These are phyloP conservation scores for Aphaenogaster ashmeadi DNA, from an alignment of 1,140 invertebrate genomes.

Conservation along the genomic window DNA sequence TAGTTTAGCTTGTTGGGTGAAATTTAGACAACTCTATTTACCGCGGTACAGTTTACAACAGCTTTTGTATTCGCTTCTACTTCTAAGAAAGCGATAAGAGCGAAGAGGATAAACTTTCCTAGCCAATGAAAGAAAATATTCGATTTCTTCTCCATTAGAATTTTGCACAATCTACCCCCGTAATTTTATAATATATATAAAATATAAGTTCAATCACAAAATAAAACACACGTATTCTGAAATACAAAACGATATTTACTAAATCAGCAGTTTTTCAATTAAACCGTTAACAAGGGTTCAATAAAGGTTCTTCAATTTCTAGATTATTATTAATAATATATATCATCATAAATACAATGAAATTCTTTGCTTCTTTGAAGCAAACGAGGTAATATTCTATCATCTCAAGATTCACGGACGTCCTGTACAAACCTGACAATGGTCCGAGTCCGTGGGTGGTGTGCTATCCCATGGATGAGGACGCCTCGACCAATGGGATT, in stretches of 20 bases:
- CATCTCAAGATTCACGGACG: conserved; percentile 17
- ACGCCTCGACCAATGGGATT: conserved; percentile 79
- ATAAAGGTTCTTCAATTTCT: background rate
- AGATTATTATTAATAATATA: conserved; percentile 23
- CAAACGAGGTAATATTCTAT: conserved; percentile 39
- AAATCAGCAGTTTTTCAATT: background rate
- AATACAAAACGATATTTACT: background rate
- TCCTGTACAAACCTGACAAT: conserved; percentile 65
- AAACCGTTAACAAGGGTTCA: background rate
- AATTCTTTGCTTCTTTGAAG: conserved; percentile 1
- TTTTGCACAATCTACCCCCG: background rate
- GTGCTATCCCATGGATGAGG: conserved; percentile 72
- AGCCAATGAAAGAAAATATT: background rate
- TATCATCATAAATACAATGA: background rate
- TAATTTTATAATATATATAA: background rate
- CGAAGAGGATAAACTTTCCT: background rate
- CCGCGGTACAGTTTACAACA: background rate
- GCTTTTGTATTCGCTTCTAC: background rate
- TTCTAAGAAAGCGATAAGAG: background rate
- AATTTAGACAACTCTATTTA: conserved; percentile 34
- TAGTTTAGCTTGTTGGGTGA: conserved; percentile 13
- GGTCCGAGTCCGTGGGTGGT: conserved; percentile 76
- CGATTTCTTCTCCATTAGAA: background rate
- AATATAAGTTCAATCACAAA: background rate
- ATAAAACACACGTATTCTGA: background rate